Conservation (phyloP, 2,797 vertebrate genomes). For the Gymnopithys bicolor region DNA sequence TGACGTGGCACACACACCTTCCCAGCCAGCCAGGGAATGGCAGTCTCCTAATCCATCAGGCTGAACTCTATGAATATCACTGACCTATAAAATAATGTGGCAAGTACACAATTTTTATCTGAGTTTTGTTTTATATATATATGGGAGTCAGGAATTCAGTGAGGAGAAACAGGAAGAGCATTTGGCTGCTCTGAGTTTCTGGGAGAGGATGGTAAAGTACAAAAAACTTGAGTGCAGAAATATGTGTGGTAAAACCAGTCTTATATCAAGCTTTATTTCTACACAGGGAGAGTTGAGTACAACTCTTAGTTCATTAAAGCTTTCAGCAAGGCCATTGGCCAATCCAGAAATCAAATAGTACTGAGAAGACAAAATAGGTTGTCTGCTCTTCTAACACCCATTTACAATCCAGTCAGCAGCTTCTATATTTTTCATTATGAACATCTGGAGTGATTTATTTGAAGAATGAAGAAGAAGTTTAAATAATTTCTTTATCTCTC, state of each 20-base stretch:
- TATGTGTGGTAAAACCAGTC: not conserved
- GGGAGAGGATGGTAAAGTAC: not conserved
- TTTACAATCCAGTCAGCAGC: not conserved
- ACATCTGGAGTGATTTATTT: not conserved
- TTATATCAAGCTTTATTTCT: not conserved
- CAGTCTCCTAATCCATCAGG: not conserved
- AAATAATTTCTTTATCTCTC: not conserved
- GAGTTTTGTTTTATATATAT: not conserved
- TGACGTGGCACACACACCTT: not conserved
- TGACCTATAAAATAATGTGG: not conserved
- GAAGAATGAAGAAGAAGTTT: not conserved
- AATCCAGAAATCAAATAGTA: not conserved
- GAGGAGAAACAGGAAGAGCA: not conserved
- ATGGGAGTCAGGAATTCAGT: not conserved
- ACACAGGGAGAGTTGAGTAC: not conserved
- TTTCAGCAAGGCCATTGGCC: not conserved
- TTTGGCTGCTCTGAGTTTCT: not conserved
- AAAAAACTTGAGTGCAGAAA: not conserved
- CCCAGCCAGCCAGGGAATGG: not conserved
- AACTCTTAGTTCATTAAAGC: not conserved
- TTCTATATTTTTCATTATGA: not conserved
- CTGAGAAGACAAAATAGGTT: not conserved
- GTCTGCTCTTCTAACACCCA: not conserved
- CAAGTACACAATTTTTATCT: not conserved
- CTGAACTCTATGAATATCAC: not conserved